Conservation (phyloP, 1,140 invertebrate species). For the Heliothis virescens region DNA sequence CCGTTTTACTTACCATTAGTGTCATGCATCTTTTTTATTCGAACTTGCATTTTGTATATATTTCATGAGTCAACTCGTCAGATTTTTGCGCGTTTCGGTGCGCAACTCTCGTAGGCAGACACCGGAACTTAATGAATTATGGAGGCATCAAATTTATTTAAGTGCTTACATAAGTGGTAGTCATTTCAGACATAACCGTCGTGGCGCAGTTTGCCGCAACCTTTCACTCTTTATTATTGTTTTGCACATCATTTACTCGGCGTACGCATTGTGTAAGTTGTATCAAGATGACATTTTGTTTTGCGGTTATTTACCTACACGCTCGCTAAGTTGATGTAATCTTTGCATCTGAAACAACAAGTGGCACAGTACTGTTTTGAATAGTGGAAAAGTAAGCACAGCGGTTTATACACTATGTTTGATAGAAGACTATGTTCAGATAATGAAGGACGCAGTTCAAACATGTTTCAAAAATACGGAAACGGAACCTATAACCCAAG, state of each 20-base stretch:
- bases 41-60: neutral
- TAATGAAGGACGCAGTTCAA: neutral
- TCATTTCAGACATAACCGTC: constrained; percentile 17
- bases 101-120: neutral
- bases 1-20: too few species aligned
- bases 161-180: constrained; percentile 15
- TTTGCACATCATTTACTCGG: constrained; percentile 30
- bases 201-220: constrained; percentile 11
- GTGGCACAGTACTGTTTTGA: too few species aligned
- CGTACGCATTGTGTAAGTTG: neutral
- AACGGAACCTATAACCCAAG: neutral
- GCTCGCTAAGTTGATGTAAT: too few species aligned
- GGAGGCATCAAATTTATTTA: neutral
- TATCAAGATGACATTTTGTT: constrained; percentile 3
- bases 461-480: neutral
- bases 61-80: neutral
- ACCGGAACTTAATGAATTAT: neutral
- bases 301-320: too few species aligned
- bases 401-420: too few species aligned
- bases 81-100: neutral
- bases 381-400: too few species aligned
- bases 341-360: too few species aligned
- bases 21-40: neutral
- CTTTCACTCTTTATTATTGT: constrained; percentile 36
- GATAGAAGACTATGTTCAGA: too few species aligned